These are phyloP conservation scores for Arenicola marina DNA, from an alignment of 2,888 invertebrate species.

Conservation along the genomic window DNA sequence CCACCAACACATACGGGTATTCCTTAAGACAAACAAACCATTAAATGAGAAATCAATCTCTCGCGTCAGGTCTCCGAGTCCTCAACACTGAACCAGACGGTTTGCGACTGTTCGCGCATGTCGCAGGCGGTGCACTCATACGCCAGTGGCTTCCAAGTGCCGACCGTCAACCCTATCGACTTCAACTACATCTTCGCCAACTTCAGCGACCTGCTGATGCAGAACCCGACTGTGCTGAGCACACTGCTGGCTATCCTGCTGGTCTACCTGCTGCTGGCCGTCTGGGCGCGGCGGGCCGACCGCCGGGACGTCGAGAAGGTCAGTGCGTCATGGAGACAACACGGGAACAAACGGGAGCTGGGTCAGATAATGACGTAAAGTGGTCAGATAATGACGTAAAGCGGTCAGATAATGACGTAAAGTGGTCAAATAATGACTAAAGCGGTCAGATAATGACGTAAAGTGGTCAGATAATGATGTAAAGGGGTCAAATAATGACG, in stretches of 20 bases:
- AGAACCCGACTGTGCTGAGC: slow-evolving; percentile 56
- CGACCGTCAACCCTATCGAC: slow-evolving; percentile 55
- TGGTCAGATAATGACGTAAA: too few species aligned
- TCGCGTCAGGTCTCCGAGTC: slow-evolving; percentile 2
- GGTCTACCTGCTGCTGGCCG: slow-evolving; percentile 40
- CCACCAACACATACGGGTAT: too few species aligned
- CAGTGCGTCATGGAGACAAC: too few species aligned
- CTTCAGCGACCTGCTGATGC: slow-evolving; percentile 48
- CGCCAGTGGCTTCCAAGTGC: slow-evolving; percentile 18
- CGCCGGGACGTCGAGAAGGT: slow-evolving; percentile 40
- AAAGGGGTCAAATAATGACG: too few species aligned
- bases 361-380: too few species aligned
- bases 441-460: too few species aligned
- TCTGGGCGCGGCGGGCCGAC: slow-evolving; percentile 51
- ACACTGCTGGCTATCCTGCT: slow-evolving; percentile 42
- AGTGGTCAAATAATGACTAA: too few species aligned
- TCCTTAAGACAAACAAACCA: too few species aligned
- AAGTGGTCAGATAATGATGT: too few species aligned
- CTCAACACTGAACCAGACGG: slow-evolving; percentile 1
- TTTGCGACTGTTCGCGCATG: slow-evolving; percentile 14
- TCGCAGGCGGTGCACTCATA: slow-evolving; percentile 12
- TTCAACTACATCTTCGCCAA: slow-evolving; percentile 59
- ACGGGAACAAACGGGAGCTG: too few species aligned
- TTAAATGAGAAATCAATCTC: background rate
- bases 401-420: too few species aligned